These are phyloP conservation scores for Thunnus thynnus DNA, from an alignment of 2,113 vertebrate species.

Conservation along the genomic window DNA sequence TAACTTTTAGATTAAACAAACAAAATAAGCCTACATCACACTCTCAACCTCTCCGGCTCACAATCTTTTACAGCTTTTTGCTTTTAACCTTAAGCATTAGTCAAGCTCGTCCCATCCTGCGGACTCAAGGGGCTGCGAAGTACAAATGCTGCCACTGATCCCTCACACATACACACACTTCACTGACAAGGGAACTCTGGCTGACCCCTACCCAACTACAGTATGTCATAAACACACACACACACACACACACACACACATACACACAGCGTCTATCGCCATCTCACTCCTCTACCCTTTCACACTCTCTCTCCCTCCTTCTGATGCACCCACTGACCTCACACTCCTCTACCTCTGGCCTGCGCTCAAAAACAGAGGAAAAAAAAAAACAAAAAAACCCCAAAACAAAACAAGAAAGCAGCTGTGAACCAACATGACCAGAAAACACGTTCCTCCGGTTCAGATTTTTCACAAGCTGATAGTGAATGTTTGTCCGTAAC, in stretches of 20 bases:
- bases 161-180: slow-evolving; percentile 30
- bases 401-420: not conserved
- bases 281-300: slow-evolving; percentile 29
- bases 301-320: slow-evolving; percentile 32
- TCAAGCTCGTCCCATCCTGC: slow-evolving; percentile 12
- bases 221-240: slow-evolving; percentile 15
- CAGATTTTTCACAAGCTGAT: not conserved
- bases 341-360: slow-evolving; percentile 19
- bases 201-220: slow-evolving; percentile 46
- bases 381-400: no score
- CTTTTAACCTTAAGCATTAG: not conserved
- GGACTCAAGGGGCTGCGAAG: not conserved
- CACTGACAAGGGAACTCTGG: slow-evolving; percentile 58
- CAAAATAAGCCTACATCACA: not conserved
- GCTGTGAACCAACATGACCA: not conserved
- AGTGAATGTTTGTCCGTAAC: not conserved
- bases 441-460: not conserved
- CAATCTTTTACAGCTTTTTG: not conserved
- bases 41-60: not conserved
- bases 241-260: not conserved
- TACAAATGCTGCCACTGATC: slow-evolving; percentile 45
- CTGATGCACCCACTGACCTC: slow-evolving; percentile 59
- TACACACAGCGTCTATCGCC: slow-evolving; percentile 2
- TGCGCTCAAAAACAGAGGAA: not conserved
- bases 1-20: not conserved